phyloP scores from a whole-genome alignment of 2,113 vertebrate species.

The Ardeotis arabs region DNA sequence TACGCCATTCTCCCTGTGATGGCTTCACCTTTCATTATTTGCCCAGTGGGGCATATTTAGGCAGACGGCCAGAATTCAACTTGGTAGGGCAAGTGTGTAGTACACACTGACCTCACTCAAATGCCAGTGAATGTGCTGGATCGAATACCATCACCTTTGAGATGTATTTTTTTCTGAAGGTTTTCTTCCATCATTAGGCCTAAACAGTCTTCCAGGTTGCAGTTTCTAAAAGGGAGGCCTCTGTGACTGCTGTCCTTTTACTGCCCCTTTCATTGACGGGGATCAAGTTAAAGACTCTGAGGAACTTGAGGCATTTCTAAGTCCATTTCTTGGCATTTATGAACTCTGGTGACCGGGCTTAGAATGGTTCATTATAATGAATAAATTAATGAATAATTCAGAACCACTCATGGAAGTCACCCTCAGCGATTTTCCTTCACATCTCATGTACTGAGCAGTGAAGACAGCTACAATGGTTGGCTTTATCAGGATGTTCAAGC shows the following conservation, averaged over 20 bases:
- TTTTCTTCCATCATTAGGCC: background rate
- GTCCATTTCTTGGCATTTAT: background rate
- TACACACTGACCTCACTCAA: background rate
- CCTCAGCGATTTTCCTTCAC: background rate
- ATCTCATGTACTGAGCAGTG: background rate
- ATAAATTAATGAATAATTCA: slow-evolving; percentile 50
- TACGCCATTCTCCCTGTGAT: background rate
- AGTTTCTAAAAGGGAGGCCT: background rate
- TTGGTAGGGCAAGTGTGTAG: background rate
- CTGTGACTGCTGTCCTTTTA: background rate
- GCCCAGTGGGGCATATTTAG: background rate
- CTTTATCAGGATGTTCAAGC: slow-evolving; percentile 19
- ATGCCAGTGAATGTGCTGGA: background rate
- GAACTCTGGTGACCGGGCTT: background rate
- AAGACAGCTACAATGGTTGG: slow-evolving; percentile 23
- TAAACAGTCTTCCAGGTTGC: background rate
- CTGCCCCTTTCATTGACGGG: background rate
- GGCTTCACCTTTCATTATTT: background rate
- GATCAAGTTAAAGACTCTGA: background rate
- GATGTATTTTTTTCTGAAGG: background rate
- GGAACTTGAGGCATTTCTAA: background rate
- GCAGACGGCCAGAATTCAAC: background rate
- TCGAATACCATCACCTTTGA: background rate
- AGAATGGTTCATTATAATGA: background rate
- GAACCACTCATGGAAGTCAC: background rate